Conservation (phyloP, 2,888 invertebrate genomes). For the Thymelicus lineola region DNA sequence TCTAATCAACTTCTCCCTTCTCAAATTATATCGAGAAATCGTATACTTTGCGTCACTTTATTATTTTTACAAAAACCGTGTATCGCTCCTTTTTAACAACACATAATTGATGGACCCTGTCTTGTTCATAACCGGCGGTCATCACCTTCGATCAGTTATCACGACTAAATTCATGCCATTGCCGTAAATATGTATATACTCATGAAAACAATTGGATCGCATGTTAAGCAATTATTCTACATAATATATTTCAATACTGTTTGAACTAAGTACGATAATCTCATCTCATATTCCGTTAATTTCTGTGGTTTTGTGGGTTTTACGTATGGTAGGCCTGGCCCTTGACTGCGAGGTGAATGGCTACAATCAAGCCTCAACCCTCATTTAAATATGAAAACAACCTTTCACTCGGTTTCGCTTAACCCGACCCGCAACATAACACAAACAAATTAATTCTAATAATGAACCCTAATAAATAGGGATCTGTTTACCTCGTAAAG, state of each 20-base stretch:
- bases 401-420: constrained; percentile 67
- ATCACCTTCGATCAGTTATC: no score
- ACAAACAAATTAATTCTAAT: constrained; percentile 85
- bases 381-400: constrained; percentile 84
- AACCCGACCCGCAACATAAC: constrained; percentile 72
- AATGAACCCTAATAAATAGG: constrained; percentile 83
- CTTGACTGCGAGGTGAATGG: constrained; percentile 59
- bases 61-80: no score
- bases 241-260: constrained; percentile 1
- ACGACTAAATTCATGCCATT: no score
- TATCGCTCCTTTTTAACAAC: no score
- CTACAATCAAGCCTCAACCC: constrained; percentile 76
- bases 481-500: constrained; percentile 83
- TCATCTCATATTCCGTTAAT: constrained; percentile 46
- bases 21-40: no score
- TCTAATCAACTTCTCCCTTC: no score
- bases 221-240: background rate
- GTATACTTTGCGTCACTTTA: no score
- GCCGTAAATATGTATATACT: no score
- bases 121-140: no score
- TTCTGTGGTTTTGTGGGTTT: constrained; percentile 36
- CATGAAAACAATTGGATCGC: no score
- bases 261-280: constrained; percentile 10
- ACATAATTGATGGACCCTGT: no score
- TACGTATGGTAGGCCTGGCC: constrained; percentile 42